Evolutionary conservation across 2,888 invertebrate genomes (phyloP).

Genomic region (Tipula vernalis): DNA sequence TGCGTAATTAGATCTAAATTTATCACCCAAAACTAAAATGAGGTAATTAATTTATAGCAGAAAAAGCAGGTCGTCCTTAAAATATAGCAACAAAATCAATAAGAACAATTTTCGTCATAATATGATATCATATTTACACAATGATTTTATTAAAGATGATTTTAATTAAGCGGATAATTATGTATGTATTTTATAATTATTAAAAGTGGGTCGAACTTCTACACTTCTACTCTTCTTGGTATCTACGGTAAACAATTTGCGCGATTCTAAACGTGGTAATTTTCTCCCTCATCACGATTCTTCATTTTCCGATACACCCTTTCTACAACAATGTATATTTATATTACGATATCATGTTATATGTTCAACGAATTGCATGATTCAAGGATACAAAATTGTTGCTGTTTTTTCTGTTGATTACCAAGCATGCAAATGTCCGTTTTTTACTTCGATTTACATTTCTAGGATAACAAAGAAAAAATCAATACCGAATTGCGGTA

Average conservation of each 20-base stretch:
- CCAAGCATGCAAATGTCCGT: neutral
- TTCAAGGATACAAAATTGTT: neutral
- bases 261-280: too few species aligned
- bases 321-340: neutral
- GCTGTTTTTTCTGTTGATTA: too few species aligned
- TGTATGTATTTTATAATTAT: neutral
- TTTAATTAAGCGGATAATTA: neutral
- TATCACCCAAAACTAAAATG: neutral
- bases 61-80: neutral
- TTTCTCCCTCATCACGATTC: neutral
- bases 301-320: neutral
- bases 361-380: neutral
- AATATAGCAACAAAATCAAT: neutral
- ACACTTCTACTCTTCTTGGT: neutral
- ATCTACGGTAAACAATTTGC: too few species aligned
- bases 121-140: neutral
- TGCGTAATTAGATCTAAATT: neutral
- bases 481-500: neutral
- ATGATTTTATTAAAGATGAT: too few species aligned
- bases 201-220: too few species aligned
- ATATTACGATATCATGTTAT: neutral
- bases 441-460: too few species aligned
- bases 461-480: neutral
- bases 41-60: neutral
- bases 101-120: neutral